Percentiles rank a stretch among this genome's conserved stretches.
Evolutionary conservation across 2,888 invertebrate species (phyloP).

Genomic region (Nemapogon koenigi): DNA sequence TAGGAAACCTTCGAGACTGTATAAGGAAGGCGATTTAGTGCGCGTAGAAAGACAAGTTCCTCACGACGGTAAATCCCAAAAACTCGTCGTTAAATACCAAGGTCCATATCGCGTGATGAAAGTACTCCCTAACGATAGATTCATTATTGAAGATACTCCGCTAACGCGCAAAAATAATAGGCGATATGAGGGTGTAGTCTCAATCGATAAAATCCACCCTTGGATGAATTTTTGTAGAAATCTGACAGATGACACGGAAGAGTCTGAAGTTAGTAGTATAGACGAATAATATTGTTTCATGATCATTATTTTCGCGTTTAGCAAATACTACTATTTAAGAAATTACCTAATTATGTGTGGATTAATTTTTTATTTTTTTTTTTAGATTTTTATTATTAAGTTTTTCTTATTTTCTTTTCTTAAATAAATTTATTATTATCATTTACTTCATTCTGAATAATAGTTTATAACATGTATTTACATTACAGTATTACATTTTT

Average conservation of each 20-base stretch:
- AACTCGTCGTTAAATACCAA: conserved; percentile 11
- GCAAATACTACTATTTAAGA: no score
- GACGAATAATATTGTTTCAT: no score
- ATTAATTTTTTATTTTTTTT: no score
- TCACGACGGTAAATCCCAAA: conserved; percentile 11
- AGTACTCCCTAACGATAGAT: conserved; percentile 8
- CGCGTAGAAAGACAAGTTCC: conserved; percentile 6
- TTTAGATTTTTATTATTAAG: no score
- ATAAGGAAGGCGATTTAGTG: conserved; percentile 10
- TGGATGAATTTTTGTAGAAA: conserved; percentile 9
- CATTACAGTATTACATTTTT: no score
- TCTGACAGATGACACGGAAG: background rate
- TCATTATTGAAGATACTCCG: conserved; percentile 11
- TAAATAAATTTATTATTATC: no score
- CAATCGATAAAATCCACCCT: conserved; percentile 13
- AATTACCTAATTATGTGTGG: no score
- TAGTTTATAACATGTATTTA: no score
- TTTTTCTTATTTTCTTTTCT: no score
- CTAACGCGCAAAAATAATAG: conserved; percentile 10
- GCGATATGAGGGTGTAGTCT: conserved; percentile 12
- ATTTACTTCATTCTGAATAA: no score
- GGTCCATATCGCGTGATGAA: conserved; percentile 9
- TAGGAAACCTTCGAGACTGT: conserved; percentile 1
- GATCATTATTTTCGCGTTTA: no score
- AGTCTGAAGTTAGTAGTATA: no score